Evolutionary conservation across 1,140 invertebrate genomes (phyloP), one percentile per base, ranked within the genome.

Genomic region (Eubasilissa regina): DNA sequence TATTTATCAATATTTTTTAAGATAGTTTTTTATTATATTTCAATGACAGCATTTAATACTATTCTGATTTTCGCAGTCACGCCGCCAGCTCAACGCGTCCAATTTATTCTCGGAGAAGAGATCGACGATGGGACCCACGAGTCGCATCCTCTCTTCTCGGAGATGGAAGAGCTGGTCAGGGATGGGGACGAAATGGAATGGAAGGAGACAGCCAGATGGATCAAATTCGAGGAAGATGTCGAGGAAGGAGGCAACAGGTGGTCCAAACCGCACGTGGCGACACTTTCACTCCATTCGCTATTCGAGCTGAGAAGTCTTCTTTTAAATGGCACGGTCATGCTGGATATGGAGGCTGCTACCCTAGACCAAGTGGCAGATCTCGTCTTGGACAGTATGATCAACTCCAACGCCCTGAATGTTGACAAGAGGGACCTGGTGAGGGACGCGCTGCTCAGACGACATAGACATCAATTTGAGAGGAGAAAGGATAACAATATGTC

Each of bases 191-290:
- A 97, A 83, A 93, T 96, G 86, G 95, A 97, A 90, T 98, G 97
- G 97, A 97, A 97, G 86, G 97, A 98, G 90, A 98, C 97, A n/a
- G 97, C 97, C 17, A 93, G 97, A 84, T 98, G 97, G 97, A 96
- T 98, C 58, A 97, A 98, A 86, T 98, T 98, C 86, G 97, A 98
- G 85, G 97, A 98, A 87, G 96, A 97, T 85, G 97, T 98, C 0
- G 97, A 98, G 87, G 96, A 97, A 88, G 96, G 96, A 25, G 96
- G 97, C 64, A 97, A 97, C 85, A 90, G 97, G 66, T 98, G 97
- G 97, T 97, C 96, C 6, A 98, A 98, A 87, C 97, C 97, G 1
- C 96, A 97, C 86, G 97, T 98, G 21, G 96, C 96, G 12, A 97
- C 97, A 0, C 89, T 98, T 35, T 97, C 96, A 0, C 89, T 98